A percentile compares a stretch with the other conserved stretches of the same genome.
Evolutionary conservation across 2,888 invertebrate species (phyloP).

Genomic region (Drosophila quinaria): DNA sequence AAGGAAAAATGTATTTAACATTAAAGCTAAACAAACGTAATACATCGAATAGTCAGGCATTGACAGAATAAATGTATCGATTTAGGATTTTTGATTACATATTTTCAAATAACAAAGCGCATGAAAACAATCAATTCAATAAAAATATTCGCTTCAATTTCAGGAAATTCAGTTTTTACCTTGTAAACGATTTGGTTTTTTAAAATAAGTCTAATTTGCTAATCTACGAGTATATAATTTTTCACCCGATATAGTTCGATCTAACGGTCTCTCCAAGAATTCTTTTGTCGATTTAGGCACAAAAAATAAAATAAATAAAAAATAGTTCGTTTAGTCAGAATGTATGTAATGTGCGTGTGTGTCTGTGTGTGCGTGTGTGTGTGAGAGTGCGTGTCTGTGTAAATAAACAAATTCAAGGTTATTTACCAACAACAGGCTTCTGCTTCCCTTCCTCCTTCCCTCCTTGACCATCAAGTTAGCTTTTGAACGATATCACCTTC

Average conservation of each 20-base stretch:
- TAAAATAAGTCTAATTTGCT: constrained; percentile 3
- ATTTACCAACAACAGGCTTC: constrained; percentile 64
- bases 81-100: background rate
- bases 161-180: background rate
- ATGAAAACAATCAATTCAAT: background rate
- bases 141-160: background rate
- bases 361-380: constrained; percentile 10
- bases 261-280: constrained; percentile 9
- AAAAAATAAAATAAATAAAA: constrained; percentile 14
- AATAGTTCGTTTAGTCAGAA: constrained; percentile 25
- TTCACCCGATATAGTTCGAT: constrained; percentile 4
- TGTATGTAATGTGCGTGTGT: constrained; percentile 5
- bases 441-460: constrained; percentile 9
- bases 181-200: background rate
- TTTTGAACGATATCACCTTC: constrained; percentile 56
- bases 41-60: background rate
- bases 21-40: background rate
- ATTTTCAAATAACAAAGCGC: background rate
- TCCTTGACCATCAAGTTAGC: constrained; percentile 29
- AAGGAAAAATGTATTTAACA: background rate
- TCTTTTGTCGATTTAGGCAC: constrained; percentile 16
- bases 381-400: constrained; percentile 34
- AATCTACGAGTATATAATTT: constrained; percentile 17
- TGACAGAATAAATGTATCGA: background rate
- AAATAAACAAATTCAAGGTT: constrained; percentile 77